A percentile compares a stretch with the other conserved stretches of the same genome.
Evolutionary conservation across 2,113 vertebrate species (phyloP).

Genomic region (Bagarius yarrelli): DNA sequence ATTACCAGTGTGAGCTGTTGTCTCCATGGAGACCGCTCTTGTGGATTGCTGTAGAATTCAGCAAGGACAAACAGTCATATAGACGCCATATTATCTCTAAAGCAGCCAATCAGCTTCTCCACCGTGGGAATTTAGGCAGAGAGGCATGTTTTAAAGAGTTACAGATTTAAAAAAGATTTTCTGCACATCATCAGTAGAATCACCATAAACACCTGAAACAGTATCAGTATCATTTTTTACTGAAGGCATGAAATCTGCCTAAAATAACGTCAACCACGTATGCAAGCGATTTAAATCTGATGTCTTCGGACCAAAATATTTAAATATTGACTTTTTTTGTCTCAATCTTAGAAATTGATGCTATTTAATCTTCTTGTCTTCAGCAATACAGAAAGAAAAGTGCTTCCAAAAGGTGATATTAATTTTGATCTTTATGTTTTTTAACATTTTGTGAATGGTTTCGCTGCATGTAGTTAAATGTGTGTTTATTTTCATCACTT

Average conservation of each 20-base stretch:
- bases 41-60: constrained; percentile 9
- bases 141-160: neutral
- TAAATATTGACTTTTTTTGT: constrained; percentile 44
- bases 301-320: constrained; percentile 46
- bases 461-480: constrained; percentile 62
- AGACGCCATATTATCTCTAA: constrained; percentile 2
- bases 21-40: constrained; percentile 11
- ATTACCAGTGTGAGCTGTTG: constrained; percentile 29
- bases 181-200: neutral
- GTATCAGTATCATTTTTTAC: neutral
- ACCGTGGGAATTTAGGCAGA: neutral
- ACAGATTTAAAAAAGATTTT: neutral
- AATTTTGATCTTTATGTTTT: constrained; percentile 22
- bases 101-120: neutral
- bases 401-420: constrained; percentile 68
- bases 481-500: constrained; percentile 62
- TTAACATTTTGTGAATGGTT: constrained; percentile 51
- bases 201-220: neutral
- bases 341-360: constrained; percentile 59
- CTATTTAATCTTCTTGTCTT: constrained; percentile 63
- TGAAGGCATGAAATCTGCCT: neutral
- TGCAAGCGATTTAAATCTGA: constrained; percentile 31
- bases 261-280: neutral
- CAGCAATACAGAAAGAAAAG: constrained; percentile 68
- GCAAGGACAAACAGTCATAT: constrained; percentile 21